Base-by-base conservation (phyloP, 1,140 invertebrate genomes). In the Drosophila sp. region DNA sequence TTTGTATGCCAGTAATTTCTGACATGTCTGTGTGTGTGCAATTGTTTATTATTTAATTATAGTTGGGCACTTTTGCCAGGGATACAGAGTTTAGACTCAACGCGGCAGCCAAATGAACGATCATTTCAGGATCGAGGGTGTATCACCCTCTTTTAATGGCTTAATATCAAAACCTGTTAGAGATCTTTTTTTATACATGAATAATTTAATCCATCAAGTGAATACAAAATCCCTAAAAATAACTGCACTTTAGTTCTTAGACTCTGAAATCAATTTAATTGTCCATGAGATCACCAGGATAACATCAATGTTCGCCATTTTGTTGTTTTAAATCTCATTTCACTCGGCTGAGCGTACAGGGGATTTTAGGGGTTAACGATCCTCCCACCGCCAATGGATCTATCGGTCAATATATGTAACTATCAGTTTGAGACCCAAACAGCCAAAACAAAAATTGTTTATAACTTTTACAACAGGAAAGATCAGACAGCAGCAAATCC, bases 41-140 rank as follows among this genome's bases (percentile, higher is more conserved):
- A 75, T 70, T 82, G 79, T 68, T 82, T 82, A 74, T 82, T 65
- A 82, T 82, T 82, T 74, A 82, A 82, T 82, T 82, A 82, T 60
- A 67, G 58, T 72, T 62, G 72, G 60, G 27, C 35, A 38, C 23
- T 58, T 32, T 44, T 54, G 56, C 63, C 68, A 60, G 64, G 50
- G 41, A 66, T 66, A 55, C 33, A 35, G 17, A 38, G 10, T 38
- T 8, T 11, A 38, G 35, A 38, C 10, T 38, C 6, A 3, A 30
- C 2, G 30, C 30, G 4, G 30, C 30, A 3, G 7, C 7, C 6
- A 7, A 35, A 2, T 8, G 4, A 30, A 4, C 2, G 30, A 38
- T 38, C 2, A 11, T 11, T 38, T 11, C 3, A 2, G 10, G 35
- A 11, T 11, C 4, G 2, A 38, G 10, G 11, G 35, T 2, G 10